A percentile compares a stretch with the other conserved stretches of the same genome.
Conservation (phyloP, 2,113 vertebrate genomes). For the Scomber colias region DNA sequence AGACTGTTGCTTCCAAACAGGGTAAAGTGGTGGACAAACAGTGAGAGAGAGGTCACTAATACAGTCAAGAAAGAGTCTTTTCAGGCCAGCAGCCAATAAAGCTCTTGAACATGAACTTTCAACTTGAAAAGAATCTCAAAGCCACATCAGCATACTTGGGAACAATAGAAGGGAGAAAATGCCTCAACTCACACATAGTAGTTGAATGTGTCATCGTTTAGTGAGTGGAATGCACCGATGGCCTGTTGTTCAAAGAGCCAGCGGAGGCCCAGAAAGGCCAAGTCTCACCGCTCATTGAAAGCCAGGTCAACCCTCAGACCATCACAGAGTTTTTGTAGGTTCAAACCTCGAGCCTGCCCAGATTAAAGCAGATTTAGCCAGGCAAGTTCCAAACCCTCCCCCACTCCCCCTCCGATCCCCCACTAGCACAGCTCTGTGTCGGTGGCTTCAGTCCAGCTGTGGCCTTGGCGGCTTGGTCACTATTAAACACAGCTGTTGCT, state of each 20-base stretch:
- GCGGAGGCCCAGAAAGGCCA: not conserved
- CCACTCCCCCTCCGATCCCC: not conserved
- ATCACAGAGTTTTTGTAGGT: conserved; percentile 2
- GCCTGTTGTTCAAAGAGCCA: conserved; percentile 22
- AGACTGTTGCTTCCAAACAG: not conserved
- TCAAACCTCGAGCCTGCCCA: conserved; percentile 13
- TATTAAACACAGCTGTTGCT: conserved; percentile 71
- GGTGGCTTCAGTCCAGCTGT: conserved; percentile 51
- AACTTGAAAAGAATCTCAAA: conserved; percentile 27
- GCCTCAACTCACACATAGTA: not conserved
- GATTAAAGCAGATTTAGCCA: conserved; percentile 20
- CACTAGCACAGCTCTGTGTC: conserved; percentile 34
- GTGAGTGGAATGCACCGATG: conserved; percentile 4
- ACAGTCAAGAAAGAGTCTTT: not conserved
- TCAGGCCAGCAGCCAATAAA: conserved; percentile 10
- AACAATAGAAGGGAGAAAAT: conserved; percentile 3
- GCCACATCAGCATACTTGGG: conserved; percentile 6
- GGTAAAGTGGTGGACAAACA: not conserved
- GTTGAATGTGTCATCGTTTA: conserved; percentile 24
- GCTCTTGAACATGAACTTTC: conserved; percentile 23
- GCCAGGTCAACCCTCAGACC: conserved; percentile 12
- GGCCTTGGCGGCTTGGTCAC: conserved; percentile 41
- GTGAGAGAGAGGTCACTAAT: not conserved
- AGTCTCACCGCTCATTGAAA: not conserved
- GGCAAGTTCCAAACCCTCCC: conserved; percentile 7